Base-by-base conservation (phyloP, 2,888 invertebrate species). In the Ypsolopha scabrella region DNA sequence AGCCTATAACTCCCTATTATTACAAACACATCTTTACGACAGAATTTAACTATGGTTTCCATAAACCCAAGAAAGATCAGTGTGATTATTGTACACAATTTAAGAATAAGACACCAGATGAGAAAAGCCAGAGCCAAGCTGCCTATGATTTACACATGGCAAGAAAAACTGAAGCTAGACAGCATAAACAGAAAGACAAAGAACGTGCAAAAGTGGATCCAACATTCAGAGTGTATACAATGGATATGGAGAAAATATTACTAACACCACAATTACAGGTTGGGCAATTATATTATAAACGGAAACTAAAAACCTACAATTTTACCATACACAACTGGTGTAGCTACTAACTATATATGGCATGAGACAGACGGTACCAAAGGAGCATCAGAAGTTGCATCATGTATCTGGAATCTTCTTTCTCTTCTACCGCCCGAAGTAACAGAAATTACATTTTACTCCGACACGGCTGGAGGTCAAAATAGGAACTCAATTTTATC, bases 21-120 rank as follows among this genome's bases (percentile, higher is more conserved):
- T 54, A 55, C 48, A 52, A 48, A 41, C 34, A 14, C 14, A 56
- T 56, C 45, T 53, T 55, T 33, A 55, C 50, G 38, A 53, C 48
- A 24, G 50, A 55, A 45, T 56, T 56, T 43, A 56, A 55, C 37
- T 52, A 55, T 39, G 52, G 53, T 35, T 55, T 54, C 48, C 57
- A 57, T 52, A 51, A 46, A 11, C 48, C 53, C 33, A 52, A 53
- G 45, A 55, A 57, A 46, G 55, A 56, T 34, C 47, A 51, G 43
- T 56, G 53, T 38, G 54, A 53, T 41, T 39, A 53, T 52, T 55
- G 55, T 45, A 51, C 49, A 14, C 54, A 54, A 41, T 47, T 41
- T 41, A 48, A 50, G 44, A 53, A 51, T 50, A 52, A 13, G 38
- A 41, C 53, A 43, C 24, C 33, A 43, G 44, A 53, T 45, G 51